A percentile compares a stretch with the other conserved stretches of the same genome.
Conservation (phyloP, 2,113 vertebrate species). For the Rhombomys opimus region DNA sequence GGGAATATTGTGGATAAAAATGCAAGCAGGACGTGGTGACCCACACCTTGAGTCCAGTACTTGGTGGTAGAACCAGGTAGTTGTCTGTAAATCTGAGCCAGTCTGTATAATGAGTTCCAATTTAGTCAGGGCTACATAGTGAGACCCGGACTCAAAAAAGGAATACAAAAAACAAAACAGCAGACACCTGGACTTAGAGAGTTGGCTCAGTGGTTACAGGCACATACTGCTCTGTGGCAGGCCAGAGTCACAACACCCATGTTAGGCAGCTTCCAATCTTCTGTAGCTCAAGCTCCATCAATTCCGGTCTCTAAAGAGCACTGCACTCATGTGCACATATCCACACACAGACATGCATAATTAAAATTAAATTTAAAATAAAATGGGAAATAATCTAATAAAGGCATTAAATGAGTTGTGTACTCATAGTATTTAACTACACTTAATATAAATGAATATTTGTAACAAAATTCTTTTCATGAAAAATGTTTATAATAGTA, state of each 20-base stretch:
- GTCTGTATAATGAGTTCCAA: not conserved
- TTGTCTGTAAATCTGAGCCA: not conserved
- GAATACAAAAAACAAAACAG: not conserved
- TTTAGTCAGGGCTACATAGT: not conserved
- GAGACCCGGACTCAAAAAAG: not conserved
- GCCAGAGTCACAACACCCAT: not conserved
- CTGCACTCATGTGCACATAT: not conserved
- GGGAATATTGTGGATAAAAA: constrained; percentile 1
- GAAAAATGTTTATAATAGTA: constrained; percentile 28
- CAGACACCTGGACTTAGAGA: not conserved
- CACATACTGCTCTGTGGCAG: not conserved
- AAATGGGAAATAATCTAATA: constrained; percentile 14
- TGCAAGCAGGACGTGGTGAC: not conserved
- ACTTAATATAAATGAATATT: constrained; percentile 21
- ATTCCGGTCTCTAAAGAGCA: not conserved
- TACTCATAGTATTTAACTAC: not conserved
- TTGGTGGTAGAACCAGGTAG: not conserved
- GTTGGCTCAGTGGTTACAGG: not conserved
- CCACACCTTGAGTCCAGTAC: not conserved
- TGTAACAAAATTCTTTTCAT: not conserved
- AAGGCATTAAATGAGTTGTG: constrained; percentile 26
- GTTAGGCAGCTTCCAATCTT: not conserved
- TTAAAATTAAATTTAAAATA: not conserved
- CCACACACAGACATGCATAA: not conserved
- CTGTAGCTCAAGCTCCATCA: not conserved